Evolutionary conservation across 2,797 vertebrate genomes (phyloP).

Genomic region (Pelochelys cantorii): DNA sequence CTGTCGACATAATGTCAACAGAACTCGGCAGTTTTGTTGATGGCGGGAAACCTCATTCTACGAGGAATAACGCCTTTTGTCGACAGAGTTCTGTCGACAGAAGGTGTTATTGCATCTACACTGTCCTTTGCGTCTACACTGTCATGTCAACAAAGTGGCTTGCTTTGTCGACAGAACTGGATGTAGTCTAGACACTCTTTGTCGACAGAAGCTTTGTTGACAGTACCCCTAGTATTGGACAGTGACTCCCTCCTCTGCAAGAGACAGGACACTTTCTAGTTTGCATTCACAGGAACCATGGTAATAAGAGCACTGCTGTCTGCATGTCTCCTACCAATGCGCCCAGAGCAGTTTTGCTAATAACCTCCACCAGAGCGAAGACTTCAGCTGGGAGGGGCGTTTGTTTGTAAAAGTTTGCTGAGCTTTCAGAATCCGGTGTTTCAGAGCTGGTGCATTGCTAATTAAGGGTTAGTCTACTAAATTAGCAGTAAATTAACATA

Average conservation of each 20-base stretch:
- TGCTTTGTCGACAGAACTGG: too few relatives aligned
- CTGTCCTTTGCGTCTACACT: too few relatives aligned
- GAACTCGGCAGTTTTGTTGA: too few relatives aligned
- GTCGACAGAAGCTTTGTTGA: too few relatives aligned
- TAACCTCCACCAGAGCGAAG: slow-evolving; percentile 61
- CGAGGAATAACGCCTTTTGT: too few relatives aligned
- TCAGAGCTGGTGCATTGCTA: slow-evolving; percentile 69
- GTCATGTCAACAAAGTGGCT: too few relatives aligned
- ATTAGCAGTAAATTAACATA: slow-evolving; percentile 82
- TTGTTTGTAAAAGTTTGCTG: slow-evolving; percentile 65
- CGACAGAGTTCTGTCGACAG: too few relatives aligned
- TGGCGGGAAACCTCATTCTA: too few relatives aligned
- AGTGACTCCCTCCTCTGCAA: neutral
- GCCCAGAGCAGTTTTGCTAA: slow-evolving; percentile 66
- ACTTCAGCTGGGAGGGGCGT: slow-evolving; percentile 61
- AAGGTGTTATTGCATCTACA: too few relatives aligned
- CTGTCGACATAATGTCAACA: too few relatives aligned
- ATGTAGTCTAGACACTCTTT: too few relatives aligned
- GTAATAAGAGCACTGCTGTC: slow-evolving; percentile 60
- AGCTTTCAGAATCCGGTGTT: slow-evolving; percentile 76
- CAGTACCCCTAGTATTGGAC: neutral
- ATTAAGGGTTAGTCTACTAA: slow-evolving; percentile 79
- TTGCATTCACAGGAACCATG: slow-evolving; percentile 12
- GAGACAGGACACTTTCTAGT: slow-evolving; percentile 42
- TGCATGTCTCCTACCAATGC: slow-evolving; percentile 57